phyloP scores from a whole-genome alignment of 2,888 invertebrate genomes.

The Caprella mutica region DNA sequence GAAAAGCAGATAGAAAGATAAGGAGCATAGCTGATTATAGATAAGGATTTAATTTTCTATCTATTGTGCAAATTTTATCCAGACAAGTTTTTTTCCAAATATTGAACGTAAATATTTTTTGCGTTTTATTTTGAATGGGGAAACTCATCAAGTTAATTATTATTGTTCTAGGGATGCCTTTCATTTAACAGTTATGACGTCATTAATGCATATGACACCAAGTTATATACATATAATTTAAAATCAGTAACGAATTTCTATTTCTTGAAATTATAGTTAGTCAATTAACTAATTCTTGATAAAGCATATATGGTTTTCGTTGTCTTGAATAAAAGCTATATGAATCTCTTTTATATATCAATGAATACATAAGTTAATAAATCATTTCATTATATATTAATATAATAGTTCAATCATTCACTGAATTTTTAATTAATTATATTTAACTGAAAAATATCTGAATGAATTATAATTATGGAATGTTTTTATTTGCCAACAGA shows the following conservation, averaged over 20 bases:
- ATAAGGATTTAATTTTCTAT: neutral
- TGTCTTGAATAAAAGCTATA: neutral
- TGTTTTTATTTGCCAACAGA: conserved; percentile 51
- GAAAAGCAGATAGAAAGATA: too few species aligned
- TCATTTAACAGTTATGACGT: too few species aligned
- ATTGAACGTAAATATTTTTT: neutral
- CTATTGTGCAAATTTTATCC: neutral
- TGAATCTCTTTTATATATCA: neutral
- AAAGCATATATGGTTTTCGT: conserved; percentile 9
- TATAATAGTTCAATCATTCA: neutral
- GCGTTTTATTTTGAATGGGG: neutral
- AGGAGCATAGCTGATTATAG: neutral
- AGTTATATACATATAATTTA: neutral
- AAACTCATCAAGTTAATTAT: too few species aligned
- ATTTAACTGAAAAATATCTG: neutral
- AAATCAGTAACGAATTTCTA: neutral
- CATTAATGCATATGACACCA: neutral
- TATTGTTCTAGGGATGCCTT: too few species aligned
- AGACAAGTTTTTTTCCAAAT: neutral
- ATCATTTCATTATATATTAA: neutral
- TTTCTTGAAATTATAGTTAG: neutral
- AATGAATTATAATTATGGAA: neutral
- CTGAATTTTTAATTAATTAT: neutral
- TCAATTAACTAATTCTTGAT: conserved; percentile 6
- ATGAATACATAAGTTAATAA: conserved; percentile 3